Conservation (phyloP, 2,113 vertebrate genomes). For the Callospermophilus lateralis region DNA sequence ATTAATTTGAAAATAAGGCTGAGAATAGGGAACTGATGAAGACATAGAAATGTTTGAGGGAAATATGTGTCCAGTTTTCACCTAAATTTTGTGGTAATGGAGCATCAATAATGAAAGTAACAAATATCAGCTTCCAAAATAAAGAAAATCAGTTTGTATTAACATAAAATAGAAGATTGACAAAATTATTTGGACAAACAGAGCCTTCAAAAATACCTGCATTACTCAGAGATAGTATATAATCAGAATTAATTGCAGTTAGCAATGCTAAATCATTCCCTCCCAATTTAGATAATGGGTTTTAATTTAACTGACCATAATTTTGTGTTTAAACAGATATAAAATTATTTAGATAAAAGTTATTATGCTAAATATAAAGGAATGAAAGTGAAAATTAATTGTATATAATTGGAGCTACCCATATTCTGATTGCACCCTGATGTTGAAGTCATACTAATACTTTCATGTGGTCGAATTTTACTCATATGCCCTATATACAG, state of each 20-base stretch:
- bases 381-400: constrained; percentile 33
- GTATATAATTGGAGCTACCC: not conserved
- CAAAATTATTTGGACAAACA: not conserved
- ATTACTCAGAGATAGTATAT: not conserved
- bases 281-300: not conserved
- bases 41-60: not conserved
- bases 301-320: not conserved
- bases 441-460: not conserved
- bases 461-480: constrained; percentile 38
- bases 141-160: not conserved
- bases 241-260: constrained; percentile 24
- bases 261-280: not conserved
- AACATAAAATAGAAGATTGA: not conserved
- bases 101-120: not conserved
- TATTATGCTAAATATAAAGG: not conserved
- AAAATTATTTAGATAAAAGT: constrained; percentile 34
- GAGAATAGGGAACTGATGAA: not conserved
- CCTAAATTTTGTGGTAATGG: not conserved
- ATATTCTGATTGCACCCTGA: not conserved
- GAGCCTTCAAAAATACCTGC: not conserved
- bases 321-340: constrained; percentile 12
- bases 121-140: not conserved
- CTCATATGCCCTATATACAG: not conserved
- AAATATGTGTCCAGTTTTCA: constrained; percentile 38
- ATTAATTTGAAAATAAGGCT: constrained; percentile 18